Conservation (phyloP, 2,113 vertebrate genomes). For the Otolemur garnettii region DNA sequence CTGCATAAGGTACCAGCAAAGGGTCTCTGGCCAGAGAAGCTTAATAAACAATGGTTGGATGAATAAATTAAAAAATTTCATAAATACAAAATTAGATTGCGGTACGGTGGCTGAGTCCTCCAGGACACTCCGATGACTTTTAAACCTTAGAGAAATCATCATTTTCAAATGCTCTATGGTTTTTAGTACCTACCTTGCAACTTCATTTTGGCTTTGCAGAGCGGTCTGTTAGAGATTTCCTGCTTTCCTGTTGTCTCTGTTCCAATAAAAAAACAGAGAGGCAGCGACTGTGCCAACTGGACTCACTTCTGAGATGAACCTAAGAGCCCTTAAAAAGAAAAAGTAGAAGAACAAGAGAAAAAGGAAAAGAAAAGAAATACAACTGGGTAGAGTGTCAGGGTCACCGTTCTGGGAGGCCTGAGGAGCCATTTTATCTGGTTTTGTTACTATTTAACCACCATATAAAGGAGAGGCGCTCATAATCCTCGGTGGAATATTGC, state of each 20-base stretch:
- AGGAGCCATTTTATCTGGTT: conserved; percentile 79
- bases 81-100: not conserved
- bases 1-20: not conserved
- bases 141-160: conserved; percentile 55
- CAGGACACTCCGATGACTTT: not conserved
- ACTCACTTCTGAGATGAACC: not conserved
- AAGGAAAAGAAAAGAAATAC: not conserved
- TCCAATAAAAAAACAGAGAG: conserved; percentile 17
- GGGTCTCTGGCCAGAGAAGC: not conserved
- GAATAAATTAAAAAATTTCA: not conserved
- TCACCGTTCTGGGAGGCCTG: not conserved
- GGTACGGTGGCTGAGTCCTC: not conserved
- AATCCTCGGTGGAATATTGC: conserved; percentile 83
- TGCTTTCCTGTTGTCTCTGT: not conserved
- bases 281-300: not conserved
- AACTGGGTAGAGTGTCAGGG: not conserved
- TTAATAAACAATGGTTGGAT: not conserved
- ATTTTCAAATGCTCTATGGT: not conserved
- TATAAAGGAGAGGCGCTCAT: conserved; percentile 81
- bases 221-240: not conserved
- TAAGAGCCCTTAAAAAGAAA: not conserved
- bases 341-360: not conserved
- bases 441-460: conserved; percentile 79
- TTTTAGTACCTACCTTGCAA: conserved; percentile 6
- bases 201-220: not conserved